Conservation (phyloP, 2,797 vertebrate species). For the Chiroxiphia lanceolata region DNA sequence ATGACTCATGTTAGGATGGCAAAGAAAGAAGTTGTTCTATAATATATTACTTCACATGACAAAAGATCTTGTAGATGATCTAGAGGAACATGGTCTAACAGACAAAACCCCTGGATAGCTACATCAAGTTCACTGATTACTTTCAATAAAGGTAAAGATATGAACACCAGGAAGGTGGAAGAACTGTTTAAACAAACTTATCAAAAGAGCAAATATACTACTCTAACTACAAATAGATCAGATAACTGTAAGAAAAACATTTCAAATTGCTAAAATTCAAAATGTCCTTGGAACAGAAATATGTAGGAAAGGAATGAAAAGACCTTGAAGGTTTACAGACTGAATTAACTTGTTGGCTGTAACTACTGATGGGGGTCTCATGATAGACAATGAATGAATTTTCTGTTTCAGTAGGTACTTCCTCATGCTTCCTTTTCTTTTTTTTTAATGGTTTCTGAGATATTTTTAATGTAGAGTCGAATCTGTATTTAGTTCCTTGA, state of each 20-base stretch:
- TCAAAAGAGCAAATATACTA: not conserved
- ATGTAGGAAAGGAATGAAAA: not conserved
- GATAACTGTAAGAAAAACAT: not conserved
- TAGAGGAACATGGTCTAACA: not conserved
- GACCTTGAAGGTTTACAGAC: not conserved
- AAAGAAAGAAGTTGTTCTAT: not conserved
- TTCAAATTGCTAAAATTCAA: not conserved
- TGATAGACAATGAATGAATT: not conserved
- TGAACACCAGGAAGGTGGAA: not conserved
- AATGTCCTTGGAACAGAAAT: not conserved
- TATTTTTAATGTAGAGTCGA: not conserved
- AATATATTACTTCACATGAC: not conserved
- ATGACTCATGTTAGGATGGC: fast-evolving
- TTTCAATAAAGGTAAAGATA: not conserved
- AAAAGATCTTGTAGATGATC: not conserved
- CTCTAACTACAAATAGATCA: not conserved
- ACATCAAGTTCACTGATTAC: not conserved
- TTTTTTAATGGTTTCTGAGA: not conserved
- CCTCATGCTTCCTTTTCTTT: fast-evolving
- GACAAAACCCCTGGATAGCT: not conserved
- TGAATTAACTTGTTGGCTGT: not conserved
- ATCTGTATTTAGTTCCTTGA: not conserved
- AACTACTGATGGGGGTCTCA: fast-evolving
- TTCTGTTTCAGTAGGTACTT: not conserved
- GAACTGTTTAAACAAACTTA: not conserved